Evolutionary conservation across 2,113 vertebrate genomes (phyloP), one percentile per base, ranked within the genome.

Genomic region (Fukomys damarensis): DNA sequence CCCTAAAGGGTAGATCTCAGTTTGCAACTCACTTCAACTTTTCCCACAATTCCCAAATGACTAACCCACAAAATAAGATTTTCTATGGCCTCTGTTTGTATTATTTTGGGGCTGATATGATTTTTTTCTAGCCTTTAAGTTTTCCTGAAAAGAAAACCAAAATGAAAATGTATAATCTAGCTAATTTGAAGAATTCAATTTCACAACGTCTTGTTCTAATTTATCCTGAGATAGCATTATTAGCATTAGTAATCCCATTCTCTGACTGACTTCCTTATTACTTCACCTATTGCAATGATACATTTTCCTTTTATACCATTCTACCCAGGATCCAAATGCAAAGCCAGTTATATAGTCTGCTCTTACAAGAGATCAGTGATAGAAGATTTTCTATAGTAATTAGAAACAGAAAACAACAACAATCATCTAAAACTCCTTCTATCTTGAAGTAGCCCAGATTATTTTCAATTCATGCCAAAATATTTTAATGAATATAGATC

Each of bases 401-500:
- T 86, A 80, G 59, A 92, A 96, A 84, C 9, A 72, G 9, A 58
- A 63, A 79, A 5, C 20, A 70, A 19, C 26, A 52, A 38, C 59
- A 95, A 80, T 49, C 30, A 76, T 41, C 61, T 20, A 56, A 24
- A 41, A 59, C 0, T 9, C 43, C 2, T 68, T 22, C 9, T 22
- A 41, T 41, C 59, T 93, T 46, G 61, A 94, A 77, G 82, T 54
- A 94, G 35, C 14, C 52, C 32, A 80, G 68, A 89, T 32, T 72
- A 46, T 85, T 83, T 96, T 81, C 24, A 79, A 80, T 77, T 79
- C 46, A 83, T 61, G 30, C 70, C 68, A 84, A 94, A 93, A 70
- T 74, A 94, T 82, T 96, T 66, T 90, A 83, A n/a, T 54, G 30
- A 66, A 46, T 8, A 54, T 3, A 63, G 38, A 43, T 61, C 52